Evolutionary conservation across 2,888 invertebrate genomes (phyloP), one percentile per base, ranked within the genome.

Genomic region (Aspidiotus destructor): DNA sequence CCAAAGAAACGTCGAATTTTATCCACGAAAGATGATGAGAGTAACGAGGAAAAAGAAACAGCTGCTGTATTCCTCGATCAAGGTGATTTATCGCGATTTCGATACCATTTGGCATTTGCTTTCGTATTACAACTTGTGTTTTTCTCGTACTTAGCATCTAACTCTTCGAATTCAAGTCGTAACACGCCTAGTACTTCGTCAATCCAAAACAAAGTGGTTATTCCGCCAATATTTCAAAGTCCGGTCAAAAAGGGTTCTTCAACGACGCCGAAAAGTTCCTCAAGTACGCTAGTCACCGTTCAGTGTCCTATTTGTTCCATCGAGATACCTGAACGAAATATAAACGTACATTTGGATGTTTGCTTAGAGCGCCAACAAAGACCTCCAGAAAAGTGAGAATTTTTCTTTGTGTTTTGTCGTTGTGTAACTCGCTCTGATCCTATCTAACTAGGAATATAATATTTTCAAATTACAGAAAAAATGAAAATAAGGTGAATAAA

Each of bases 331-430:
- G 74, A 77, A 68, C 71, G 73, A 9, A 75, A 78, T 71, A 78
- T 82, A 40, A 81, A 82, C 71, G 73, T 74, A 15, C 82, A 82
- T 74, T 75, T 81, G 41, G 81, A 82, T 73, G 76, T 76, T 64
- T 82, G 81, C 73, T 75, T 81, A 41, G 75, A 77, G 53, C 74
- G 77, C 41, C 75, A 75, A 57, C 17, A 58, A 58, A 40, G 48
- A 67, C 40, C 42, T n/a, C 13, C 44, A 15, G 40, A 60, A 9
- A 58, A n/a, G 67, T 67, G 40, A 48, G n/a, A 13, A 8, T n/a
- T 10, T n/a, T 41, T 41, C 3, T 2, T 42, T 8, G 11, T 17
- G 6, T 57, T n/a, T 48, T 52, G 5, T 13, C n/a, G 52, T n/a
- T 52, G 13, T n/a, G 1, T 11, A 11, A 3, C 28, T 28, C 28